These are phyloP conservation scores for Hyles vespertilio DNA, from an alignment of 1,140 invertebrate genomes.

Conservation along the genomic window DNA sequence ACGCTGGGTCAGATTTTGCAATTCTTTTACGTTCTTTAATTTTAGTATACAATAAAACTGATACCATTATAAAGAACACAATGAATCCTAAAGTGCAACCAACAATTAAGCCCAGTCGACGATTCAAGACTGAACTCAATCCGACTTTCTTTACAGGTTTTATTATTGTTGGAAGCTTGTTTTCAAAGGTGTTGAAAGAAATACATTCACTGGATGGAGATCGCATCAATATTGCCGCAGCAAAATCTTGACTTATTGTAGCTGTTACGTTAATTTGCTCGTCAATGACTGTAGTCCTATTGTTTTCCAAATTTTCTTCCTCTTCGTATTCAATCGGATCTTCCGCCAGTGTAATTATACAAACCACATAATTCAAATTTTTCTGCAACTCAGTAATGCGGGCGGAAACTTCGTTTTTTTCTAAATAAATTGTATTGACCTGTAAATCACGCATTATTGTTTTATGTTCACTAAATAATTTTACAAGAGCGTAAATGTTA, in stretches of 20 bases:
- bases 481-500: no score
- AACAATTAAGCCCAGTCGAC: conserved; percentile 63
- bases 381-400: conserved; percentile 44
- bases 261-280: conserved; percentile 36
- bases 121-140: conserved; percentile 54
- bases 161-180: conserved; percentile 37
- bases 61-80: conserved; percentile 69
- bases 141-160: conserved; percentile 50
- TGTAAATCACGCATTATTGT: conserved; percentile 29
- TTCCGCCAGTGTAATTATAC: conserved; percentile 53
- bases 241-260: conserved; percentile 48
- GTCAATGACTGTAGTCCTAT: conserved; percentile 36
- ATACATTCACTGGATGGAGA: conserved; percentile 62
- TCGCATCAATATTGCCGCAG: conserved; percentile 47
- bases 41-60: conserved; percentile 66
- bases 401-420: conserved; percentile 52
- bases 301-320: conserved; percentile 29
- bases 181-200: conserved; percentile 57
- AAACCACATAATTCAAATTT: conserved; percentile 59
- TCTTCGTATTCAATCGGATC: conserved; percentile 39
- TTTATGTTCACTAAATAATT: conserved; percentile 8
- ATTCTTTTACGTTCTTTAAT: conserved; percentile 68
- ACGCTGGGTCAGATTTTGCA: conserved; percentile 65
- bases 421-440: conserved; percentile 56
- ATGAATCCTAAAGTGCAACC: conserved; percentile 63